Conservation (phyloP, 2,113 vertebrate genomes). For the Vulpes lagopus region DNA sequence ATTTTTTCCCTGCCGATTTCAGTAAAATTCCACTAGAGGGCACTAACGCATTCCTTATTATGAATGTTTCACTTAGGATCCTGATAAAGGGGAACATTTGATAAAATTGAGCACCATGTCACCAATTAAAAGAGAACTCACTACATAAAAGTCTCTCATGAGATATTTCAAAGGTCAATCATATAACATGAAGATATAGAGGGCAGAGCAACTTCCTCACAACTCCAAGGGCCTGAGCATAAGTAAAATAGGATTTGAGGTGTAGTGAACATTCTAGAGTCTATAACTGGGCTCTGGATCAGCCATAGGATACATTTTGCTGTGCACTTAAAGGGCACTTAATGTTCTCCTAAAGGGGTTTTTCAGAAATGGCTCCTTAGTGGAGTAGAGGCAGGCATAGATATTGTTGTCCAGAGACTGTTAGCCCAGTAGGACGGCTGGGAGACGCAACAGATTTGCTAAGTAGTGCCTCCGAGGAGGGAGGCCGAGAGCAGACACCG, state of each 20-base stretch:
- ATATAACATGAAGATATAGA: neutral
- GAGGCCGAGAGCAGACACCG: neutral
- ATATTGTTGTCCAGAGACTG: neutral
- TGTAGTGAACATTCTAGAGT: neutral
- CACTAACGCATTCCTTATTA: neutral
- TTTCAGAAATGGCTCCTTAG: neutral
- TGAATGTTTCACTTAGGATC: neutral
- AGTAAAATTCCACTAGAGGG: slow-evolving; percentile 32
- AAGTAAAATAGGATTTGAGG: neutral
- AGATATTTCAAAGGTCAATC: neutral
- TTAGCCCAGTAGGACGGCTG: neutral
- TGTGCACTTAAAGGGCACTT: neutral
- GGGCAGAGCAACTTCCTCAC: neutral
- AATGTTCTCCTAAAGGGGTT: neutral
- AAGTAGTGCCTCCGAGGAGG: neutral
- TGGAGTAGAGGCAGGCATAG: neutral
- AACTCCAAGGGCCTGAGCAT: neutral
- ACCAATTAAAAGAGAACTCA: neutral
- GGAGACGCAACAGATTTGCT: neutral
- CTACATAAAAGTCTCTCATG: neutral
- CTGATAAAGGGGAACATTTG: neutral
- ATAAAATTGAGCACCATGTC: neutral
- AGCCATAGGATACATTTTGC: neutral
- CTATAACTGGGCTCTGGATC: neutral
- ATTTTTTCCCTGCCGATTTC: neutral